phyloP scores from a whole-genome alignment of 2,113 vertebrate species.

The Hippolais icterina region DNA sequence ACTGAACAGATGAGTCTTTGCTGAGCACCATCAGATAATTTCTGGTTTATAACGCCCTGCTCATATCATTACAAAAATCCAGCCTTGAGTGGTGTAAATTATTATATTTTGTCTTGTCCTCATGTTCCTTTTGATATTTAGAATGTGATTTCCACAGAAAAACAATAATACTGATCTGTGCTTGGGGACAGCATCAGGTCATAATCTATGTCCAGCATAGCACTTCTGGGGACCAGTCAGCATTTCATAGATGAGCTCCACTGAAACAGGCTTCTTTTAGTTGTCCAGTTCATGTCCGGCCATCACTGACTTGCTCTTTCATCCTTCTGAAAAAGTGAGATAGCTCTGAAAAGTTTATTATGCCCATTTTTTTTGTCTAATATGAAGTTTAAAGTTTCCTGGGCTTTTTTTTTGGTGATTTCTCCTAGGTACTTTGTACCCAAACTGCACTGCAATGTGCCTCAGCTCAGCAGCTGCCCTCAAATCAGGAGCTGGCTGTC shows the following conservation, averaged over 20 bases:
- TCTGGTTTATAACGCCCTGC: constrained; percentile 18
- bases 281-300: neutral
- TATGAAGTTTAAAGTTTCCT: neutral
- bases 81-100: neutral
- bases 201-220: neutral
- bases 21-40: neutral
- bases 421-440: neutral
- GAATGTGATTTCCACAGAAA: neutral
- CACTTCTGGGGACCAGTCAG: neutral
- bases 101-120: neutral
- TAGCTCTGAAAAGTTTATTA: neutral
- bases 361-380: neutral
- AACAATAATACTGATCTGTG: neutral
- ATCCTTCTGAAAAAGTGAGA: neutral
- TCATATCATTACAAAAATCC: neutral
- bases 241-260: neutral
- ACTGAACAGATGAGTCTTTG: constrained; percentile 6
- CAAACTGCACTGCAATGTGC: neutral
- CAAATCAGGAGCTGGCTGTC: neutral
- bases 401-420: neutral
- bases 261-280: neutral
- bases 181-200: neutral
- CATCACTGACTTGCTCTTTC: neutral
- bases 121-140: neutral
- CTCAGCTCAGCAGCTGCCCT: neutral